Conservation (phyloP, 2,888 invertebrate species). For the Rotaria sp. region DNA sequence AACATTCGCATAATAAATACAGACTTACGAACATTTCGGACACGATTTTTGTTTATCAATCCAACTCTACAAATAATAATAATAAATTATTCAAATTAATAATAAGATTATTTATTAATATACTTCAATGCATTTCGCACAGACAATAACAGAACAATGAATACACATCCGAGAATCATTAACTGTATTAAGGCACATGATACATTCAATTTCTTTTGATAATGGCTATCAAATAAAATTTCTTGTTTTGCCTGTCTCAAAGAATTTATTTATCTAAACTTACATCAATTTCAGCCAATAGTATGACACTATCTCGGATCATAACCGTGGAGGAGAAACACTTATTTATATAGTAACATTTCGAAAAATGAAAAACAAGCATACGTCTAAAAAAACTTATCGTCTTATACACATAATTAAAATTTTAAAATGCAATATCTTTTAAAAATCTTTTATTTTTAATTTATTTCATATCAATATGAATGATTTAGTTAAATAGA, state of each 20-base stretch:
- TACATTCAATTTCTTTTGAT: slow-evolving; percentile 11
- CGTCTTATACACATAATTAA: too few species aligned
- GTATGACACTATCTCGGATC: background rate
- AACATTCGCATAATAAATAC: background rate
- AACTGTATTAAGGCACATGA: background rate
- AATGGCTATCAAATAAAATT: background rate
- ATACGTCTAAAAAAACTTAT: background rate
- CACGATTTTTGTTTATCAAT: background rate
- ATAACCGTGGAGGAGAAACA: background rate
- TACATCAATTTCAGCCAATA: background rate
- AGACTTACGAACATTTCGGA: background rate
- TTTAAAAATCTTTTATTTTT: too few species aligned
- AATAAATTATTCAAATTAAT: background rate
- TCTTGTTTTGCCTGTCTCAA: background rate
- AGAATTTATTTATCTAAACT: background rate
- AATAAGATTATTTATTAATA: background rate
- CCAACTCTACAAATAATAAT: background rate
- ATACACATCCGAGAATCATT: background rate
- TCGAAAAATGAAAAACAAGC: background rate
- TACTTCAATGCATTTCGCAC: background rate
- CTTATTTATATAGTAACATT: background rate
- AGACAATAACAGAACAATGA: background rate
- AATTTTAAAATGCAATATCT: too few species aligned
- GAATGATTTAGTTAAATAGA: too few species aligned
- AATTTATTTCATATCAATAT: too few species aligned